Percentiles rank a stretch among this genome's conserved stretches.
Conservation (phyloP, 2,888 invertebrate species). For the Trilocha varians region DNA sequence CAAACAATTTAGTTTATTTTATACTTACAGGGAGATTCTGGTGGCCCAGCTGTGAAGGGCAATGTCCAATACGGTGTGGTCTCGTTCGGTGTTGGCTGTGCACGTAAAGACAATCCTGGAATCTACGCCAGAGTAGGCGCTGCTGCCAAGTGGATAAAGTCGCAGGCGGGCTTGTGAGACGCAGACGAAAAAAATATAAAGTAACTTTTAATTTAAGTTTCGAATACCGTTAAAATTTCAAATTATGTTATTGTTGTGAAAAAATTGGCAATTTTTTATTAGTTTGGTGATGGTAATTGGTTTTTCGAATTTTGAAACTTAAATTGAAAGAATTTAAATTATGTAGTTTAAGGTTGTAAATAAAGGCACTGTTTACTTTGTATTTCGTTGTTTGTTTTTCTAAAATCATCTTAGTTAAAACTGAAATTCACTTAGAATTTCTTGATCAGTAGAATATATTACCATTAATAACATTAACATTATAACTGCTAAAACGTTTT, state of each 20-base stretch:
- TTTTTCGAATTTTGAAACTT: neutral
- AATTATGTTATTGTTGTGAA: no score
- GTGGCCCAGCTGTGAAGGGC: constrained; percentile 31
- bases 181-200: no score
- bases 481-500: no score
- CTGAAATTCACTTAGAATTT: no score
- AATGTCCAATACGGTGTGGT: constrained; percentile 27
- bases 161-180: constrained; percentile 19
- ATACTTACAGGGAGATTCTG: constrained; percentile 44
- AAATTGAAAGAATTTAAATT: neutral
- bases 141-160: constrained; percentile 25
- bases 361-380: constrained; percentile 25
- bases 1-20: neutral
- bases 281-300: no score
- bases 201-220: neutral
- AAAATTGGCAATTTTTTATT: no score
- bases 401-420: no score
- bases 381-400: constrained; percentile 13
- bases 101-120: constrained; percentile 31
- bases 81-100: constrained; percentile 40
- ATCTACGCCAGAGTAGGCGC: constrained; percentile 33
- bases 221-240: neutral
- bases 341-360: constrained; percentile 5
- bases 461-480: no score
- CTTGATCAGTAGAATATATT: no score